A percentile compares a stretch with the other conserved stretches of the same genome.
These are phyloP conservation scores for Poecilus cupreus DNA, from an alignment of 2,888 invertebrate species.

Conservation along the genomic window DNA sequence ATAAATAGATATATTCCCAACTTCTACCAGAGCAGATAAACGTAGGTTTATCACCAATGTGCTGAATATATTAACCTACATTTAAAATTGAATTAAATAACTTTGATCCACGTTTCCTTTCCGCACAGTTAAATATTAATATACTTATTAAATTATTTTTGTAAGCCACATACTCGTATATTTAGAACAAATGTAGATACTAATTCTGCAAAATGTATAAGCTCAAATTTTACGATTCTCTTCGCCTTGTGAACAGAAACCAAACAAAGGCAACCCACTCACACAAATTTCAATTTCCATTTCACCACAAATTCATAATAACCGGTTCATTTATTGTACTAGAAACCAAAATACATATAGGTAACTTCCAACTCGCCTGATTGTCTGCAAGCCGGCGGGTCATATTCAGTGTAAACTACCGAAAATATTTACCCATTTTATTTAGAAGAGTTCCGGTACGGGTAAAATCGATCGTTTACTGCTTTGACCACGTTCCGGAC, in stretches of 20 bases:
- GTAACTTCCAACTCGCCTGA: not conserved
- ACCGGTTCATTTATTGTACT: conserved; percentile 2
- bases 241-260: not conserved
- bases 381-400: not conserved
- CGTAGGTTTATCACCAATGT: too few relatives aligned
- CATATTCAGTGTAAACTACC: conserved; percentile 19
- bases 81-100: too few relatives aligned
- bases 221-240: not conserved
- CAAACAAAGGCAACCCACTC: not conserved
- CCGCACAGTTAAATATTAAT: too few relatives aligned
- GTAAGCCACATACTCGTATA: not conserved
- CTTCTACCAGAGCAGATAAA: too few relatives aligned
- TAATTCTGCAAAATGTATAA: not conserved
- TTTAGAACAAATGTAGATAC: not conserved
- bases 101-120: too few relatives aligned
- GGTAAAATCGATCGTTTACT: conserved; percentile 41
- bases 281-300: not conserved
- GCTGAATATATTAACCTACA: too few relatives aligned
- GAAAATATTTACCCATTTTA: conserved; percentile 48
- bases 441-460: conserved; percentile 11
- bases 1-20: too few relatives aligned
- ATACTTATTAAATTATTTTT: too few relatives aligned
- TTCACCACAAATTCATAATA: conserved; percentile 6
- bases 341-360: not conserved
- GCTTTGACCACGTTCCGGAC: conserved; percentile 38